These are phyloP conservation scores for Pristis pectinata DNA, from an alignment of 2,797 vertebrate genomes.

Conservation along the genomic window DNA sequence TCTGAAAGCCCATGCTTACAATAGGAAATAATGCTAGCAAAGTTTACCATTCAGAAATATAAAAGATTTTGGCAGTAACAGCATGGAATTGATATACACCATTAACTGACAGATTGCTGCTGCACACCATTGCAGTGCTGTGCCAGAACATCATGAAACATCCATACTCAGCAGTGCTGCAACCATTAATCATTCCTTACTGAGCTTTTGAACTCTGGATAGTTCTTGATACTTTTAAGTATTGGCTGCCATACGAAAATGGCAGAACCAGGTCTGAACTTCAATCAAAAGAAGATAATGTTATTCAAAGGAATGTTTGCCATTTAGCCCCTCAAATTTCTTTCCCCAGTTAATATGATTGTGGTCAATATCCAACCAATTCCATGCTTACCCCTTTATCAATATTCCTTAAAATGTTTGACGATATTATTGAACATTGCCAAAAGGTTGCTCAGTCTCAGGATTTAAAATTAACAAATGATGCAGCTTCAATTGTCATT, in stretches of 20 bases:
- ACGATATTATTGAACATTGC: too few relatives aligned
- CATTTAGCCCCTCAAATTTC: too few relatives aligned
- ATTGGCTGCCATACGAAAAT: background rate
- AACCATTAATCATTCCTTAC: conserved; percentile 16
- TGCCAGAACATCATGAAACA: conserved; percentile 23
- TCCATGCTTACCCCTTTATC: too few relatives aligned
- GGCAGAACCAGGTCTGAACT: background rate
- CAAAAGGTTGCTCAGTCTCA: too few relatives aligned
- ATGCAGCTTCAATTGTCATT: too few relatives aligned
- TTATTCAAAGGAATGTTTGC: too few relatives aligned
- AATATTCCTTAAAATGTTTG: too few relatives aligned
- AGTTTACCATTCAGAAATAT: background rate
- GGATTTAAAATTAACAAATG: too few relatives aligned
- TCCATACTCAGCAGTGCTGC: background rate
- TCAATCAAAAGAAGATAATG: background rate
- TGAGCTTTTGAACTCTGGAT: conserved; percentile 1
- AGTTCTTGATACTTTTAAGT: background rate
- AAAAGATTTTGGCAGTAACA: background rate
- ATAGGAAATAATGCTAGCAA: background rate
- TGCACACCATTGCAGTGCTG: background rate
- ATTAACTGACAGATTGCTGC: conserved; percentile 28
- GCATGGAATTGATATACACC: background rate
- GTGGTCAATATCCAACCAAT: too few relatives aligned
- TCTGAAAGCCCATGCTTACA: background rate
- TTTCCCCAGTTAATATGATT: too few relatives aligned